Base-by-base conservation (phyloP, 1,140 invertebrate species). In the Agrilus planipennis region DNA sequence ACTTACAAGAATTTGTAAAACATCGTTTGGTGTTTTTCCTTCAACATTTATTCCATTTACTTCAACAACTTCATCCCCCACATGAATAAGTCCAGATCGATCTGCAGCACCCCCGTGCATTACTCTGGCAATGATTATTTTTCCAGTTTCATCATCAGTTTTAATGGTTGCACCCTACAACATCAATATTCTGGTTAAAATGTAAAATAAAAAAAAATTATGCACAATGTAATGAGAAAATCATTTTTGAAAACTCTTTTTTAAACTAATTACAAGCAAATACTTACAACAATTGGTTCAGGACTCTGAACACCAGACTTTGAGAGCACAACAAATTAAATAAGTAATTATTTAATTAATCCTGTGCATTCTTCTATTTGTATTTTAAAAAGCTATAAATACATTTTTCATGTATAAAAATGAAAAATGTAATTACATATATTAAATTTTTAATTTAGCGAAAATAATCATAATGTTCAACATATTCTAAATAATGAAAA, bases 91-190 rank as follows among this genome's bases (percentile, higher is more conserved):
- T 29, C 84, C 87, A 6, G 88, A 92, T 47, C 89, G 72, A 63
- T 94, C 89, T 1, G 90, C 90, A 4, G 90, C 89, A n/a, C 90
- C 89, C 7, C 89, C 90, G 58, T 92, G 89, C 84, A 95, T 89
- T 30, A 95, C 85, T 46, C 90, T 70, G 1, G 89, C 89, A 47
- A 95, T 91, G 16, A 90, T 77, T 52, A 94, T 92, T 65, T 90
- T 89, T 15, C 89, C 89, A 31, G 84, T 91, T 47, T 80, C 73
- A 60, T 94, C 90, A 60, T 94, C 89, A 34, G 84, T 86, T 69
- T 92, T 92, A 60, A 97, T 93, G 18, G 92, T 97, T 30, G 90
- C 91, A 45, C 92, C 92, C 89, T 91, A 54, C 50, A n/a, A n/a
- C n/a, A n/a, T n/a, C n/a, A n/a, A n/a, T n/a, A n/a, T n/a, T n/a